phyloP scores from a whole-genome alignment of 2,888 invertebrate species.

The Sericinus montela region DNA sequence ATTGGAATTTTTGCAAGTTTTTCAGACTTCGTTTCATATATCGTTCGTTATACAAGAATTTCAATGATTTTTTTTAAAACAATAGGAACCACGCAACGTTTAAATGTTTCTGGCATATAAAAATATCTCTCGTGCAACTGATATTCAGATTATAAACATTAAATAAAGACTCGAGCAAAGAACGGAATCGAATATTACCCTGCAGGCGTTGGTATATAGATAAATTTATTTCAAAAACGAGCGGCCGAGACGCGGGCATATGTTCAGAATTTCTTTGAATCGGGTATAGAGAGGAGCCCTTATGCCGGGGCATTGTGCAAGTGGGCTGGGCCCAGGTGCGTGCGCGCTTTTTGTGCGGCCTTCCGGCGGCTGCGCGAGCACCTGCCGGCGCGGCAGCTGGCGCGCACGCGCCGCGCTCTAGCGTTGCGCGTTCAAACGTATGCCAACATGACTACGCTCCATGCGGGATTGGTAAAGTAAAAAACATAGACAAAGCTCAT shows the following conservation, averaged over 20 bases:
- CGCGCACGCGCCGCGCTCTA: constrained; percentile 45
- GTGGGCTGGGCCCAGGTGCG: constrained; percentile 70
- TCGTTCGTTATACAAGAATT: too few relatives aligned
- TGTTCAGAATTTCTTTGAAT: constrained; percentile 51
- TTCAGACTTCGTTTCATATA: too few relatives aligned
- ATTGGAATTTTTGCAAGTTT: too few relatives aligned
- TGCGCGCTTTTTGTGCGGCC: constrained; percentile 73
- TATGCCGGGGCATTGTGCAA: constrained; percentile 61
- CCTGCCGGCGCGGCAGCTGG: constrained; percentile 68
- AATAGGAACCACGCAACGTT: too few relatives aligned
- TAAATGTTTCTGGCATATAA: too few relatives aligned
- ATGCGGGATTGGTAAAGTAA: too few relatives aligned
- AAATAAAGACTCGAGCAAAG: constrained; percentile 7
- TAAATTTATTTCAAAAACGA: background rate
- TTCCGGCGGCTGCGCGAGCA: constrained; percentile 73
- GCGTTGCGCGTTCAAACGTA: constrained; percentile 27
- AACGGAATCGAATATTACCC: constrained; percentile 22
- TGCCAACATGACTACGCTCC: constrained; percentile 1
- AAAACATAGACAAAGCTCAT: too few relatives aligned
- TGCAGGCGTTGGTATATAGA: constrained; percentile 20
- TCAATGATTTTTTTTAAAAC: too few relatives aligned
- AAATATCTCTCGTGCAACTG: too few relatives aligned
- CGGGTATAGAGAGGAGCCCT: constrained; percentile 36
- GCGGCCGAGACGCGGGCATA: constrained; percentile 36
- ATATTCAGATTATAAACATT: too few relatives aligned